phyloP scores from a whole-genome alignment of 2,888 invertebrate genomes.

The Gortyna flavago region DNA sequence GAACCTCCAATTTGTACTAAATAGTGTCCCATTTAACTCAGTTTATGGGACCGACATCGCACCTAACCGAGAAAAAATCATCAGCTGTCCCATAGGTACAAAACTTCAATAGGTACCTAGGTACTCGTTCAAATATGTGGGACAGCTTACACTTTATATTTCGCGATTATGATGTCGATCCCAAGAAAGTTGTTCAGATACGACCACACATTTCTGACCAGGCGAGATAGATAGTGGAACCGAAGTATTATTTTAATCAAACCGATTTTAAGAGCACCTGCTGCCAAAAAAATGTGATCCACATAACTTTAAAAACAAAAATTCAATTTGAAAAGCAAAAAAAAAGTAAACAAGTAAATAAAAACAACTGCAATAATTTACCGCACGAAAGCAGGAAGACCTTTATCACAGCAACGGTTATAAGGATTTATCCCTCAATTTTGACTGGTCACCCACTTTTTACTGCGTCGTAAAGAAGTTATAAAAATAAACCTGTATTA shows the following conservation, averaged over 20 bases:
- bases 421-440: conserved; percentile 64
- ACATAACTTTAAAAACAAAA: background rate
- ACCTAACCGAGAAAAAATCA: no score
- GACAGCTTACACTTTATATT: no score
- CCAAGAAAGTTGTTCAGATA: no score
- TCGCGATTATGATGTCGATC: no score
- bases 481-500: conserved; percentile 64
- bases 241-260: background rate
- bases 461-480: conserved; percentile 65
- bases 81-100: no score
- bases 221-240: background rate
- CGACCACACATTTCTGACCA: no score
- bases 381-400: conserved; percentile 19
- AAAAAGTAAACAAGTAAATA: conserved; percentile 34
- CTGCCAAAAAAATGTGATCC: background rate
- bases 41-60: no score
- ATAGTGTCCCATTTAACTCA: no score
- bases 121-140: no score
- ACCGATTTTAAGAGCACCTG: background rate
- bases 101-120: no score
- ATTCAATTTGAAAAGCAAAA: conserved; percentile 6
- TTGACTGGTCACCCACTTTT: conserved; percentile 57
- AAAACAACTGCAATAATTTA: conserved; percentile 40
- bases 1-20: no score
- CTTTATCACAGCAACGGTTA: conserved; percentile 28